Percentiles rank a stretch among this genome's conserved stretches.
Evolutionary conservation across 2,888 invertebrate species (phyloP).

Genomic region (Apoda limacodes): DNA sequence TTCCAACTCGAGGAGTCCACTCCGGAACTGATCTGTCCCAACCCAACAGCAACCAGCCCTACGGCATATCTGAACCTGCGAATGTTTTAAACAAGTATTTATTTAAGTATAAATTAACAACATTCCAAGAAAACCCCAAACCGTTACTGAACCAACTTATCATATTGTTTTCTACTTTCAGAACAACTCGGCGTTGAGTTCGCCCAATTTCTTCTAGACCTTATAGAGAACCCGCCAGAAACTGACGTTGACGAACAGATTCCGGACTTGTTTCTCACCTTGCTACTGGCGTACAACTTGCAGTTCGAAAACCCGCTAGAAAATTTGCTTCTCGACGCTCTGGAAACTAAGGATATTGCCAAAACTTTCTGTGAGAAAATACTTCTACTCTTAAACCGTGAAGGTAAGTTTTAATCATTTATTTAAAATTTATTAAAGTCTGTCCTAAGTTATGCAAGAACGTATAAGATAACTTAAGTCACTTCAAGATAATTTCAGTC

Average conservation of each 20-base stretch:
- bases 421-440: no score
- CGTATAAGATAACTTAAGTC: no score
- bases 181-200: slow-evolving; percentile 89
- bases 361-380: slow-evolving; percentile 94
- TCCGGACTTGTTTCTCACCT: slow-evolving; percentile 84
- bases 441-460: no score
- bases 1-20: no score
- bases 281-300: slow-evolving; percentile 89
- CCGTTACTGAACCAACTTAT: neutral
- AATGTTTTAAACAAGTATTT: neutral
- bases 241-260: slow-evolving; percentile 87
- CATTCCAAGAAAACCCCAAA: neutral
- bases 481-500: no score
- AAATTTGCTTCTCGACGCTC: slow-evolving; percentile 77
- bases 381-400: slow-evolving; percentile 87
- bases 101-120: neutral
- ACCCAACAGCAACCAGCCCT: no score
- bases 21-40: no score
- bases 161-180: slow-evolving; percentile 48
- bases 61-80: neutral
- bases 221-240: slow-evolving; percentile 84
- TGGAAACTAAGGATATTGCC: slow-evolving; percentile 77
- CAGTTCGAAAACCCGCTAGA: slow-evolving; percentile 79
- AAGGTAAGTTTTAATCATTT: no score
- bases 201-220: slow-evolving; percentile 81